Base-by-base conservation (phyloP, 2,888 invertebrate species). In the Chromoteleia sp. region DNA sequence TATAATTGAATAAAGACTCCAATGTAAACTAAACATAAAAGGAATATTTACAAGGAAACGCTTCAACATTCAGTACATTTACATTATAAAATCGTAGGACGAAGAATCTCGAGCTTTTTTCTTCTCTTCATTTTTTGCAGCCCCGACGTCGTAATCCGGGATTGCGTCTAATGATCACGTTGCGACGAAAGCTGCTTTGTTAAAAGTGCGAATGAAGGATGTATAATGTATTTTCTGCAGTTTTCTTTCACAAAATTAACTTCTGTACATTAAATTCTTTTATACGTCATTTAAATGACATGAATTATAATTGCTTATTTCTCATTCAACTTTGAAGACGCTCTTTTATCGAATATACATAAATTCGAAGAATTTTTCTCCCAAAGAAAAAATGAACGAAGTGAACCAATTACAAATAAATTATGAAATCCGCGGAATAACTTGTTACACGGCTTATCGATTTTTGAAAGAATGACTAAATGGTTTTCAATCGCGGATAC, bases 101-200 rank as follows among this genome's bases (percentile, higher is more conserved):
- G 33, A 45, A 48, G 41, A 58, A 48, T 68, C 45, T 45, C 43
- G 43, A 54, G 17, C 10, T 54, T 48, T 54, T 54, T 43, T 25
- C 21, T 29, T 19, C 36, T 15, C 39, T 70, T 48, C 14, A 43
- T 45, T 43, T 54, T 56, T 41, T 43, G 56, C 45, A 50, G 10
- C 19, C 17, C 12, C 58, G 36, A 58, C 43, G 56, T 45, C 36
- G 58, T 70, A 70, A 70, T 70, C 70, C 58, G 36, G 58, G 58
- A 70, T 70, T 58, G 56, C 45, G 17, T 70, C 45, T 70, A 70
- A 70, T 58, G 58, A 58, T 70, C 19, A 58, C 45, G 48, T 33
- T 58, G 36, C 58, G 56, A 58, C 39, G 48, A 70, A 70, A 70
- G 43, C 58, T 45, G 56, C 41, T 68, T 68, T 68, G 41, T 68